Evolutionary conservation across 2,113 vertebrate genomes (phyloP).

Genomic region (Ia io): DNA sequence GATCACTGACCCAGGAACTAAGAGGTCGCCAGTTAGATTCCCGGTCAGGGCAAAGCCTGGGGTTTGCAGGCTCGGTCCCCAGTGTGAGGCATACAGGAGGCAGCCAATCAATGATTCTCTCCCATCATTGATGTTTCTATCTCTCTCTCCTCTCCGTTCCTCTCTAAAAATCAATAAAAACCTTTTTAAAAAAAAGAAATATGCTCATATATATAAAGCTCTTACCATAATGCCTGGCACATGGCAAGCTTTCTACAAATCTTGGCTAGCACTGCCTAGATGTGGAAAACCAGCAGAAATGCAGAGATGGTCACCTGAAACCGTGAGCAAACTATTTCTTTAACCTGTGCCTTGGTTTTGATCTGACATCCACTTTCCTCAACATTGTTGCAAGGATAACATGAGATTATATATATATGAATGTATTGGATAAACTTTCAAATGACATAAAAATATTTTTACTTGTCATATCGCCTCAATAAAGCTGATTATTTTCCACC

Average conservation of each 20-base stretch:
- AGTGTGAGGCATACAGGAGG: too few species aligned
- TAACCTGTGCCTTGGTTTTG: not conserved
- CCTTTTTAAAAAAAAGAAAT: not conserved
- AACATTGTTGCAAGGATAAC: not conserved
- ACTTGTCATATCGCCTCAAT: not conserved
- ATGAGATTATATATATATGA: not conserved
- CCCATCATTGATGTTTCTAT: too few species aligned
- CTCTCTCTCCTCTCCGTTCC: too few species aligned
- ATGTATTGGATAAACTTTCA: not conserved
- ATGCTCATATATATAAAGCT: not conserved
- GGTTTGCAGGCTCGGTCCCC: too few species aligned
- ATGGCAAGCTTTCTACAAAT: not conserved
- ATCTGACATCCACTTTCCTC: not conserved
- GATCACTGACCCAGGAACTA: too few species aligned
- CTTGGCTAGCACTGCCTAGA: not conserved
- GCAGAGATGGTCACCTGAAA: not conserved
- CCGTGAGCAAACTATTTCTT: not conserved
- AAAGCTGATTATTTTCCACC: not conserved
- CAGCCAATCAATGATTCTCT: too few species aligned
- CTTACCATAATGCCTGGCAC: not conserved
- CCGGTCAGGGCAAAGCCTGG: too few species aligned
- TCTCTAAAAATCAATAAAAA: too few species aligned
- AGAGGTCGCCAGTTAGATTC: too few species aligned
- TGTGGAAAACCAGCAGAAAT: not conserved
- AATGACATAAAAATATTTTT: slow-evolving; percentile 1